Percentiles rank a stretch among this genome's conserved stretches.
Evolutionary conservation across 2,113 vertebrate species (phyloP).

Genomic region (Gasterosteus aculeatus): DNA sequence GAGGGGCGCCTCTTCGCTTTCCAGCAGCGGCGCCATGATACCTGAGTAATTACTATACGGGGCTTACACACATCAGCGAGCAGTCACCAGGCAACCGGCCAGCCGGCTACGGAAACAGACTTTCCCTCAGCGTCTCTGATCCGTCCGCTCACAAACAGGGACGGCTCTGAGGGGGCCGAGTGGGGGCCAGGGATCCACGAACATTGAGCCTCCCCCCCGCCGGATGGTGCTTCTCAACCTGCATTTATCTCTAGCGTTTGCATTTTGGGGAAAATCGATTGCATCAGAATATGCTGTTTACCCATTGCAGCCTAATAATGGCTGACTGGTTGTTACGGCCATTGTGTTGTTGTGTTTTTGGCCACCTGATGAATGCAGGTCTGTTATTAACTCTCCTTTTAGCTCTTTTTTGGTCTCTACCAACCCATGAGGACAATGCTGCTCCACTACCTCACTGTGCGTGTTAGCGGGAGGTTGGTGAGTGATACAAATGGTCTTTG

Average conservation of each 20-base stretch:
- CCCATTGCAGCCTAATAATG: not conserved
- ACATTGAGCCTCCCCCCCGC: not conserved
- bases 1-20: constrained; percentile 25
- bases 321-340: not conserved
- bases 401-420: not conserved
- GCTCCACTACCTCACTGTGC: not conserved
- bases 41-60: constrained; percentile 71
- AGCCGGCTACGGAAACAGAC: constrained; percentile 47
- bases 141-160: constrained; percentile 28
- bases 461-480: too few relatives aligned
- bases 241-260: too few relatives aligned
- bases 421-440: not conserved
- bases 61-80: constrained; percentile 63
- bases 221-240: too few relatives aligned
- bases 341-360: not conserved
- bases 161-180: not conserved
- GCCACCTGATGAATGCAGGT: not conserved
- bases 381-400: not conserved
- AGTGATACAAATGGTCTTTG: too few relatives aligned
- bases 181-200: not conserved
- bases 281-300: not conserved
- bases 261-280: too few relatives aligned
- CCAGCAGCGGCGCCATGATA: constrained; percentile 61
- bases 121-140: constrained; percentile 45
- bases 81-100: constrained; percentile 73